These are phyloP conservation scores for Mastomys natalensis DNA, from an alignment of 2,113 vertebrate genomes.

Conservation along the genomic window DNA sequence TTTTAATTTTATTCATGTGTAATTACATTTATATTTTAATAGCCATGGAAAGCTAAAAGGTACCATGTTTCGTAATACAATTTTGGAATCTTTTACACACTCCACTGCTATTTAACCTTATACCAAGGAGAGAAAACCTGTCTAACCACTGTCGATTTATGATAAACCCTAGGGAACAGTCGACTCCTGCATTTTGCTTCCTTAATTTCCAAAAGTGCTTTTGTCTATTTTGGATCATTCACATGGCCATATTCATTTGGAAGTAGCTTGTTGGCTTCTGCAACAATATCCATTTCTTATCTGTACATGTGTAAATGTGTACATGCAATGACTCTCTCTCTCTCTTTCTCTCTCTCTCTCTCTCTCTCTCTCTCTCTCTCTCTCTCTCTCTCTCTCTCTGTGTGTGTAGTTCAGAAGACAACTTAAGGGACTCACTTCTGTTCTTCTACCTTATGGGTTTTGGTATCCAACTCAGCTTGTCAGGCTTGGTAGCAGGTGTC, in stretches of 20 bases:
- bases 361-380: too few species aligned
- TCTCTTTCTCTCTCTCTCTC: too few species aligned
- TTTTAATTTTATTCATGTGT: not conserved
- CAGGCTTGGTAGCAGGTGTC: not conserved
- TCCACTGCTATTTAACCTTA: not conserved
- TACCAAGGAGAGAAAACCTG: not conserved
- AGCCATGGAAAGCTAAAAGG: not conserved
- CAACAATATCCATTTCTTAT: not conserved
- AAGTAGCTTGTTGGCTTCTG: not conserved
- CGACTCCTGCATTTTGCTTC: not conserved
- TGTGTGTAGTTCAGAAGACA: not conserved
- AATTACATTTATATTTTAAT: conserved; percentile 1
- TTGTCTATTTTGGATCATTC: not conserved
- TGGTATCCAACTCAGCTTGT: not conserved
- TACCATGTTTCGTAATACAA: not conserved
- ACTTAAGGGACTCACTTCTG: not conserved
- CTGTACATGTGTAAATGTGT: not conserved
- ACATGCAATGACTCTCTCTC: not conserved
- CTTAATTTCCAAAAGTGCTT: not conserved
- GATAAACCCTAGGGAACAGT: not conserved
- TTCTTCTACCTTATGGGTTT: not conserved
- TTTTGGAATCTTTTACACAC: not conserved
- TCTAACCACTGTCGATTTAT: not conserved
- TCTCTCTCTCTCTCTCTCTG: too few species aligned
- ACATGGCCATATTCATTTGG: not conserved